Evolutionary conservation across 1,140 invertebrate genomes (phyloP), one percentile per base, ranked within the genome.

Genomic region (Chymomyza costata): DNA sequence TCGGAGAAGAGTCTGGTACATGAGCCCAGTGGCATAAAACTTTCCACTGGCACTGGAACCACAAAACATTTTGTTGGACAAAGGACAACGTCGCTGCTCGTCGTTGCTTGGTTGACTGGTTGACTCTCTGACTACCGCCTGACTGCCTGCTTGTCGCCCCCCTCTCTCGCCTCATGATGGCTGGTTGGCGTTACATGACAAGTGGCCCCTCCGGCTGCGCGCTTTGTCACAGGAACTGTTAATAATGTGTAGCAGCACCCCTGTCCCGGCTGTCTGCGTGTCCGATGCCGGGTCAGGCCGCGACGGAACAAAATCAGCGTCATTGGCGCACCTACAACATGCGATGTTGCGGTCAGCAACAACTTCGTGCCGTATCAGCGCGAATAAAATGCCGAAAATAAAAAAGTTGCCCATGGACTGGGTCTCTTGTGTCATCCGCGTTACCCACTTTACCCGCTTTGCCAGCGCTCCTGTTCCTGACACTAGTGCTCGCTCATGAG

Each of bases 321-420:
- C 78, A 82, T 82, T 82, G 78, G 78, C 78, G 78, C 78, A 82
- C 78, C 78, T 82, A 82, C 78, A 82, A 82, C 76, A 82, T 82
- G 78, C 78, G 70, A 82, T 82, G 78, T 82, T 82, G 78, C 54
- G 78, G 78, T 82, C 57, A 56, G 73, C 51, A 46, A 80, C 73
- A 80, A 80, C 73, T 80, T 80, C 73, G 73, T 71, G 67, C 67
- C 58, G 49, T 63, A 74, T 63, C 64, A 63, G 39, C 44, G 47
- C 37, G 44, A 65, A 61, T 62, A 66, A 65, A 68, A 57, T 55
- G 51, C 41, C 47, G 14, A 52, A 65, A 52, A 51, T 34, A 11
- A 17, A 45, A 47, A 14, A 41, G 21, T n/a, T n/a, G n/a, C 21
- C 21, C 21, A 25, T 25, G 21, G 21, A 3, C 21, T 3, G 3